Conservation (phyloP, 2,888 invertebrate genomes). For the Imbricaverruca yamaguchii region DNA sequence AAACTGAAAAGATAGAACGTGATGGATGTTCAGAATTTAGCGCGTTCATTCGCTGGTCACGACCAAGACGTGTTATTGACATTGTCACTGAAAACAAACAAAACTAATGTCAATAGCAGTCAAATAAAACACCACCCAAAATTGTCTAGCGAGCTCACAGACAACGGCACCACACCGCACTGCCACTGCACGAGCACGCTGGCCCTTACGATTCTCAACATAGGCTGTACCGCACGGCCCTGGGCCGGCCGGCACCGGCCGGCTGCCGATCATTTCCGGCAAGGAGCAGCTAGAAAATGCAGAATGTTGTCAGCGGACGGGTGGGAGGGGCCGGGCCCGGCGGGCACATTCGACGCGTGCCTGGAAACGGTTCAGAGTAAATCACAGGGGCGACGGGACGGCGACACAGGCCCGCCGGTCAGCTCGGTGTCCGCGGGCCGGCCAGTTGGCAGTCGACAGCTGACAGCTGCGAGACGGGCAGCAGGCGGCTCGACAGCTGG, state of each 20-base stretch:
- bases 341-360: no score
- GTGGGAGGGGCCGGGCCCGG: background rate
- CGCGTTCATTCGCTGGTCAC: background rate
- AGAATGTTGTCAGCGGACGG: background rate
- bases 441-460: no score
- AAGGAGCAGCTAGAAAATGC: background rate
- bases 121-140: constrained; percentile 19
- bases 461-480: no score
- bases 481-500: no score
- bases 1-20: constrained; percentile 1
- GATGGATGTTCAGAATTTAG: background rate
- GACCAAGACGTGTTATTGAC: constrained; percentile 17
- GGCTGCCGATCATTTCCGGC: background rate
- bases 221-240: background rate
- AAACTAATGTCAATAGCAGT: constrained; percentile 17
- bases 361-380: no score
- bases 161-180: background rate
- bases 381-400: no score
- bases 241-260: background rate
- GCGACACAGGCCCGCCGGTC: no score
- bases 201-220: constrained; percentile 10
- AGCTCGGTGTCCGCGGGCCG: no score
- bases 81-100: constrained; percentile 12
- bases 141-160: constrained; percentile 3
- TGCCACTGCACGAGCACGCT: background rate